Evolutionary conservation across 2,113 vertebrate species (phyloP).

Genomic region (Anas platyrhynchos): DNA sequence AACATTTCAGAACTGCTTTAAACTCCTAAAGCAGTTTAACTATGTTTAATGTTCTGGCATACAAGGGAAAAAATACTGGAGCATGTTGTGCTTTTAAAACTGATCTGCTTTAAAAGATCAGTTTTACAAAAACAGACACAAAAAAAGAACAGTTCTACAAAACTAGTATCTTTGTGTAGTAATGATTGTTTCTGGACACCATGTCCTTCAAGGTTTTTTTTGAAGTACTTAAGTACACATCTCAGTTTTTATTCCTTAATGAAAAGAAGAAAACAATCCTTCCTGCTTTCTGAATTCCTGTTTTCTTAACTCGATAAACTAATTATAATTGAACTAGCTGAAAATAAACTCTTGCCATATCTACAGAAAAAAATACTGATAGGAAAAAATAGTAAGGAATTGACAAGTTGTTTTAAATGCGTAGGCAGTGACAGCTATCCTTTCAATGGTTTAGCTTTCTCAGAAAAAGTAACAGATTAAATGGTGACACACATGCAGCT

Average conservation of each 20-base stretch:
- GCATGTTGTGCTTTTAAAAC: not conserved
- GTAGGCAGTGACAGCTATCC: not conserved
- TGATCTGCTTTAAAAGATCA: not conserved
- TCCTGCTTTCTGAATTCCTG: not conserved
- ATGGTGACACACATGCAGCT: not conserved
- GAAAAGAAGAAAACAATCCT: not conserved
- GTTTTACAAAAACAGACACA: too few species aligned
- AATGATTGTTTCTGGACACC: not conserved
- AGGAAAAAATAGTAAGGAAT: not conserved
- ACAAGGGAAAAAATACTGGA: not conserved
- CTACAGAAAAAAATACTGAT: not conserved
- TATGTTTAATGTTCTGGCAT: not conserved
- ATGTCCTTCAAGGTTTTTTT: not conserved
- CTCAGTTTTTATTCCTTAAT: constrained; percentile 7
- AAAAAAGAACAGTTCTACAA: not conserved
- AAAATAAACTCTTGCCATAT: not conserved
- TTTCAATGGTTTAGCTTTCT: not conserved
- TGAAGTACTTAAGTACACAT: not conserved
- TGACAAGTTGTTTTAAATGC: not conserved
- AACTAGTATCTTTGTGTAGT: fast-evolving
- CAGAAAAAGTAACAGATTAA: not conserved
- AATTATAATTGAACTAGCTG: not conserved
- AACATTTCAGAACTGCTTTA: not conserved
- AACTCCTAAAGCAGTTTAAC: not conserved
- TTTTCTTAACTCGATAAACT: not conserved